A percentile compares a stretch with the other conserved stretches of the same genome.
These are phyloP conservation scores for Aphidius ervi DNA, from an alignment of 1,140 invertebrate species.

Conservation along the genomic window DNA sequence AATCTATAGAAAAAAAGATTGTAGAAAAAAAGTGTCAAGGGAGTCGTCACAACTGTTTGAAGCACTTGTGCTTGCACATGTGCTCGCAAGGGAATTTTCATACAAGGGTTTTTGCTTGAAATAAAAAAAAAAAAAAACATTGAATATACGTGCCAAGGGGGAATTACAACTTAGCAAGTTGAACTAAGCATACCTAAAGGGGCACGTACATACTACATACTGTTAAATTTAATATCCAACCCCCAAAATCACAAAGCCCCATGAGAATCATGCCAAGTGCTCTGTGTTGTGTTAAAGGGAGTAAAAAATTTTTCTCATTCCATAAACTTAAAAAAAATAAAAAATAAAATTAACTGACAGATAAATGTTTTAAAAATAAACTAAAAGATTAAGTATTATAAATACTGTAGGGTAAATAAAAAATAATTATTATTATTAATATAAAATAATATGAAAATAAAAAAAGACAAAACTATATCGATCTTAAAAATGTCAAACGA, in stretches of 20 bases:
- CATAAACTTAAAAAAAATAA: no score
- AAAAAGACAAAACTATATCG: constrained; percentile 6
- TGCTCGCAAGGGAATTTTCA: constrained; percentile 45
- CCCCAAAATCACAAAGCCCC: constrained; percentile 26
- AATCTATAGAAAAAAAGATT: constrained; percentile 2
- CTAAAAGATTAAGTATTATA: not conserved
- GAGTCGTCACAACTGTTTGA: constrained; percentile 22
- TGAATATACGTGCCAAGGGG: no score
- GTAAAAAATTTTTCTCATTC: not conserved
- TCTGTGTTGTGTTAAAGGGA: constrained; percentile 1
- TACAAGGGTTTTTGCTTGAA: constrained; percentile 12
- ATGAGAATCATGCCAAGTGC: constrained; percentile 42
- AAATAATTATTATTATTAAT: not conserved
- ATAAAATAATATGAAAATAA: constrained; percentile 8
- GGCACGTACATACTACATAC: not conserved
- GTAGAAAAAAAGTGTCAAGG: constrained; percentile 12
- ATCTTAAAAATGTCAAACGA: constrained; percentile 11
- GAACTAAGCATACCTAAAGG: not conserved
- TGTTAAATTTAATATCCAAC: no score
- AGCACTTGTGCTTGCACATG: constrained; percentile 31
- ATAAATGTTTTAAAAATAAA: no score
- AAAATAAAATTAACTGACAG: no score
- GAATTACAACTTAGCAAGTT: no score
- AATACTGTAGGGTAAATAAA: not conserved
- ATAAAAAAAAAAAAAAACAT: constrained; percentile 7